Conservation (phyloP, 2,888 invertebrate genomes). For the Cheilosia soror region DNA sequence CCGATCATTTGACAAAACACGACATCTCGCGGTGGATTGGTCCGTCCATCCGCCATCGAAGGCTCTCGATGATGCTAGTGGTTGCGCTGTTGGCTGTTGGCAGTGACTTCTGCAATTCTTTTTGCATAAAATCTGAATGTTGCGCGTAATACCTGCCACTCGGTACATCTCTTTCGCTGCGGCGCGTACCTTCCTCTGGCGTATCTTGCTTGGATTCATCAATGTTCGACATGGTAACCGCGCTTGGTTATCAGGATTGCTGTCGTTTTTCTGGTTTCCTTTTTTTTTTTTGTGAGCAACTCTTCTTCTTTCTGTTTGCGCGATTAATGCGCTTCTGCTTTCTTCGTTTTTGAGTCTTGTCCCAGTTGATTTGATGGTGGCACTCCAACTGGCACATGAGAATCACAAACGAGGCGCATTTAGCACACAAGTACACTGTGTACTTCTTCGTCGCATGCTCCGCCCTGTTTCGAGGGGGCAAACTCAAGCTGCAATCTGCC, state of each 20-base stretch:
- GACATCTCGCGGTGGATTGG: slow-evolving; percentile 67
- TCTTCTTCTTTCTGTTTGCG: slow-evolving; percentile 36
- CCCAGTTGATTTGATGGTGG: slow-evolving; percentile 56
- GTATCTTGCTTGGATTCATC: slow-evolving; percentile 72
- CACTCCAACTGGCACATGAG: slow-evolving; percentile 34
- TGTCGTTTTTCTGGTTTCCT: slow-evolving; percentile 73
- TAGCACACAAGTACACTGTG: slow-evolving; percentile 11
- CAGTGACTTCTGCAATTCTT: slow-evolving; percentile 57
- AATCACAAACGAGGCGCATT: slow-evolving; percentile 20
- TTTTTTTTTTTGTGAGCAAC: slow-evolving; percentile 29
- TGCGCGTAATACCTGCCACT: slow-evolving; percentile 39
- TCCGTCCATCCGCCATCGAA: slow-evolving; percentile 58
- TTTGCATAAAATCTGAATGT: slow-evolving; percentile 73
- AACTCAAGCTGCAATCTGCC: slow-evolving; percentile 26
- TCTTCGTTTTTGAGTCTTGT: slow-evolving; percentile 38
- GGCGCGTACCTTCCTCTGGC: slow-evolving; percentile 42
- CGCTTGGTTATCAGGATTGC: slow-evolving; percentile 67
- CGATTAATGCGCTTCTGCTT: slow-evolving; percentile 50
- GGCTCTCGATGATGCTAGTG: slow-evolving; percentile 15
- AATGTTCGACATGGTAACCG: slow-evolving; percentile 73
- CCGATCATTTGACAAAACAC: slow-evolving; percentile 54
- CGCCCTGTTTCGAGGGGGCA: slow-evolving; percentile 56
- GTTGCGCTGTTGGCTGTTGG: slow-evolving; percentile 18
- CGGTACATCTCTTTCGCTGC: slow-evolving; percentile 62
- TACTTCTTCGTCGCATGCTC: slow-evolving; percentile 60